Evolutionary conservation across 2,888 invertebrate genomes (phyloP).

Genomic region (Eilema depressum): DNA sequence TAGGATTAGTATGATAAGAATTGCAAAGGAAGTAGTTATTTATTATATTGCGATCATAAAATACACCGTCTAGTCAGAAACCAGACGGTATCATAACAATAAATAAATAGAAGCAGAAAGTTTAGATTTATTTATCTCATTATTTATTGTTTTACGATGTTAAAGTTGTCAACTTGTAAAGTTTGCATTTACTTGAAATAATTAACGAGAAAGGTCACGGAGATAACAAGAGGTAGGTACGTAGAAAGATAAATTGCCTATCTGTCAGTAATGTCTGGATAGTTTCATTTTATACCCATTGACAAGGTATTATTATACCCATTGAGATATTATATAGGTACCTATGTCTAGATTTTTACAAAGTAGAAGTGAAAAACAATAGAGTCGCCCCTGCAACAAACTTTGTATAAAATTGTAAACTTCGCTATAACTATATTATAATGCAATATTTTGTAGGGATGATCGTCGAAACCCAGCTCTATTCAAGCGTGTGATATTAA

Average conservation of each 20-base stretch:
- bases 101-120: conserved; percentile 12
- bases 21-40: conserved; percentile 11
- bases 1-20: neutral
- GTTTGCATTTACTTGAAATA: conserved; percentile 12
- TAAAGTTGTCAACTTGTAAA: conserved; percentile 11
- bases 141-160: conserved; percentile 10
- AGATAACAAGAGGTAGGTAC: neutral
- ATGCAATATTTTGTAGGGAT: too few relatives aligned
- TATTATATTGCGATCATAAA: conserved; percentile 7
- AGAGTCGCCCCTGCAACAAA: too few relatives aligned
- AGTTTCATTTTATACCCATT: neutral
- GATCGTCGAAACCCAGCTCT: too few relatives aligned
- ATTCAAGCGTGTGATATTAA: too few relatives aligned
- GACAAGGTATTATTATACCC: too few relatives aligned
- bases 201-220: conserved; percentile 9
- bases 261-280: neutral
- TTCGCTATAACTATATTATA: too few relatives aligned
- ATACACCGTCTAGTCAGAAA: conserved; percentile 14
- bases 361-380: neutral
- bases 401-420: too few relatives aligned
- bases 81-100: conserved; percentile 19
- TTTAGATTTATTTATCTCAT: conserved; percentile 9
- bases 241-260: neutral
- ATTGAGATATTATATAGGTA: too few relatives aligned
- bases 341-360: neutral